phyloP scores from a whole-genome alignment of 2,888 invertebrate genomes.

The Andrena minutula region DNA sequence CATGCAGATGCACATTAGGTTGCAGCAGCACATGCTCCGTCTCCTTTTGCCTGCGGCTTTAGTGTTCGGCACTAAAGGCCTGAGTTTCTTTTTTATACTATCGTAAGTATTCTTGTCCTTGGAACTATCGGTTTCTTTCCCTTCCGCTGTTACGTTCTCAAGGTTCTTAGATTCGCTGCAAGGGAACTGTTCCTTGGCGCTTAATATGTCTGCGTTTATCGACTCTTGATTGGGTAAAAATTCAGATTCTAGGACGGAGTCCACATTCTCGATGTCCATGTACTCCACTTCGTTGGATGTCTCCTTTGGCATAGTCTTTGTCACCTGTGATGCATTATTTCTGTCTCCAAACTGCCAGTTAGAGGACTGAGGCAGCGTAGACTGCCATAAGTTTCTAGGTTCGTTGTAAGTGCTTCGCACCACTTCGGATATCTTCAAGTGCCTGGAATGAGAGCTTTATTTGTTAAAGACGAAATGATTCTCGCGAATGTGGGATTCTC shows the following conservation, averaged over 20 bases:
- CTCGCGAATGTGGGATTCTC: no score
- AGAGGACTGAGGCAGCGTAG: conserved; percentile 42
- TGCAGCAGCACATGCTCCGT: conserved; percentile 11
- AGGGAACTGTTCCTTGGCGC: neutral
- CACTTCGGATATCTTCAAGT: conserved; percentile 57
- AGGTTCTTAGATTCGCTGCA: neutral
- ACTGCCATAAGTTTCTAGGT: conserved; percentile 55
- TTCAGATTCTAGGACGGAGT: neutral
- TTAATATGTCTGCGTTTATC: neutral
- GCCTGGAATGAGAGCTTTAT: conserved; percentile 45
- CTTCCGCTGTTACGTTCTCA: neutral
- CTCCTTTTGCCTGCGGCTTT: neutral
- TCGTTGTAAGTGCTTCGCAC: conserved; percentile 43
- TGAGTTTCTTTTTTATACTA: conserved; percentile 64
- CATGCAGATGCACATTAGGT: conserved; percentile 49
- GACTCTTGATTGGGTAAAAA: neutral
- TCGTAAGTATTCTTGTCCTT: conserved; percentile 28
- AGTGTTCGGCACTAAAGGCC: conserved; percentile 59
- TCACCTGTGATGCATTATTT: conserved; percentile 3
- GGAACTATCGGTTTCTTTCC: neutral
- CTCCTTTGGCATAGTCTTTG: conserved; percentile 14
- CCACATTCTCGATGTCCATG: conserved; percentile 46
- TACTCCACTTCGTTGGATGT: conserved; percentile 20
- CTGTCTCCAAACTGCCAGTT: neutral
- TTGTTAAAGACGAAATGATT: neutral